Percentiles rank a stretch among this genome's conserved stretches.
Evolutionary conservation across 64 coral and sea anemone species (phyloP).

Genomic region (Astreopora myriophthalma): DNA sequence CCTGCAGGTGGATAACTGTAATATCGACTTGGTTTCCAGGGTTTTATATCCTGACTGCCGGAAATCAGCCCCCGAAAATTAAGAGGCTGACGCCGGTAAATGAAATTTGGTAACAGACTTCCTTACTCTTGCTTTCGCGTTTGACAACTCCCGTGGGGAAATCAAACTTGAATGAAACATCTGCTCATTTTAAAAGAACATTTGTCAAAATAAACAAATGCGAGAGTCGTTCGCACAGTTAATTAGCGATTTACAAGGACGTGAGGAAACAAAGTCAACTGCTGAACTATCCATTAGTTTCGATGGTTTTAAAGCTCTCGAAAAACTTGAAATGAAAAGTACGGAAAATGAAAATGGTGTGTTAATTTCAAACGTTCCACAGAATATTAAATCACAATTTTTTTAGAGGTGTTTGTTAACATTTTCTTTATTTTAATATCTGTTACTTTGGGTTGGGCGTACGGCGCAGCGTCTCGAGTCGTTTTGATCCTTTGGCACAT

Average conservation of each 20-base stretch:
- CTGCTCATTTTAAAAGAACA: conserved; percentile 10
- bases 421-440: too few species aligned
- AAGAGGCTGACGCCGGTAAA: conserved; percentile 11
- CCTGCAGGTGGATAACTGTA: background rate
- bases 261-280: too few species aligned
- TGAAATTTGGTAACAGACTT: conserved; percentile 17
- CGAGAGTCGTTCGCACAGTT: background rate
- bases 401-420: too few species aligned
- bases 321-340: too few species aligned
- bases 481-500: too few species aligned
- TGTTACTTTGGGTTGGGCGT: too few species aligned
- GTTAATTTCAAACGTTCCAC: too few species aligned
- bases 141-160: background rate
- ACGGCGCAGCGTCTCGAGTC: too few species aligned
- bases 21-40: background rate
- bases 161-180: background rate
- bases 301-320: background rate
- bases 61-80: conserved; percentile 22
- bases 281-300: background rate
- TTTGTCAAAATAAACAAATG: conserved; percentile 8
- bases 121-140: background rate
- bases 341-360: too few species aligned
- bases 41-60: conserved; percentile 13
- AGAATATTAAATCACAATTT: too few species aligned
- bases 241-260: background rate